Evolutionary conservation across 2,888 invertebrate species (phyloP), one percentile per base, ranked within the genome.

Genomic region (Yponomeuta sedellus): DNA sequence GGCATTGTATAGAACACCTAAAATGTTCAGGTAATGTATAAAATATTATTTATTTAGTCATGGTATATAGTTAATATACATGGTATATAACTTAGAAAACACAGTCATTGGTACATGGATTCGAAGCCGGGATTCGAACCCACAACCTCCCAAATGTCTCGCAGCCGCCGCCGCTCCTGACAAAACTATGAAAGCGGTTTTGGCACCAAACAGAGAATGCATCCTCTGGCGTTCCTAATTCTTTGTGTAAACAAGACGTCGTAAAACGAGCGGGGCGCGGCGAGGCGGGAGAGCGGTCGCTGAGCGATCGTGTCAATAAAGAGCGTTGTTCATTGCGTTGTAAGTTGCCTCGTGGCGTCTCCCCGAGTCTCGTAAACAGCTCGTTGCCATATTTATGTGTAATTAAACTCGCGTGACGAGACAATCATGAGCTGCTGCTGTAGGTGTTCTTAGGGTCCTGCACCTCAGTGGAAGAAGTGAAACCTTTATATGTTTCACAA

Each of bases 331-430:
- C 22, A 40, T 22, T 44, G 44, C 44, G 20, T 12, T 40, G 22
- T 64, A 44, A 64, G 40, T 62, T 58, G 58, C 22, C 58, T 19
- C 20, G 3, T 34, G 34, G 3, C 34, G 63, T 10, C 63, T 64
- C 20, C 1, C 44, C 19, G 16, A 40, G 40, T n/a, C 63, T 64
- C 63, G 63, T 58, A 81, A 85, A 83, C 82, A 82, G 75, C 76
- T 79, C 77, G 77, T 82, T 80, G 78, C 79, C 74, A 80, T 78
- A 79, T 88, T 87, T 85, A 86, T 85, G 82, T 86, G 83, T 81
- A 85, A 85, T 86, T 85, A 87, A 86, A 83, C 74, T 74, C 72
- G 71, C 70, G 12, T 34, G 39, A 72, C 70, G 70, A 70, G 72
- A 68, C 68, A 69, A 69, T 68, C 68, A 22, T 22, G 19, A n/a